Evolutionary conservation across 2,888 invertebrate species (phyloP).

Genomic region (Drosophila anceps): DNA sequence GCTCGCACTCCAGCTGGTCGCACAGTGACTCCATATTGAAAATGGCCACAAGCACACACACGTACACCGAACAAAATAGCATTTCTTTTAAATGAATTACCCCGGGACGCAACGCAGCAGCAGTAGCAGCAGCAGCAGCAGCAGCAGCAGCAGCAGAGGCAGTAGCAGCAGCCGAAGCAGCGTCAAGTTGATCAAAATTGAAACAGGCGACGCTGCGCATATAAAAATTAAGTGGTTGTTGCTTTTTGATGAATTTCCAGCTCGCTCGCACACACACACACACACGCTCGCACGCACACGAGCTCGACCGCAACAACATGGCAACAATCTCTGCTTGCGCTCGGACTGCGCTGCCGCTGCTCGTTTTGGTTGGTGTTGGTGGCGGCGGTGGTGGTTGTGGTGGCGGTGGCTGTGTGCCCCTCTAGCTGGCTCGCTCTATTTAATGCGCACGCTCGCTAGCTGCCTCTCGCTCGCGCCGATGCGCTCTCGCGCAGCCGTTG

Average conservation of each 20-base stretch:
- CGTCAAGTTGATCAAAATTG: slow-evolving; percentile 76
- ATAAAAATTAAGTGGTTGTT: slow-evolving; percentile 80
- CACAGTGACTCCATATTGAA: slow-evolving; percentile 69
- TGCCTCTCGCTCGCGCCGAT: slow-evolving; percentile 16
- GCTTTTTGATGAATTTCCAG: slow-evolving; percentile 83
- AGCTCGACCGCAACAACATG: slow-evolving; percentile 70
- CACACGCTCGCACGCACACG: neutral
- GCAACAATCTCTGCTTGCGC: slow-evolving; percentile 78
- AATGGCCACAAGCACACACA: slow-evolving; percentile 58
- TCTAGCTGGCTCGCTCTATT: slow-evolving; percentile 31
- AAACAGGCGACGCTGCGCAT: slow-evolving; percentile 73
- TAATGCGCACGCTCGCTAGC: slow-evolving; percentile 9
- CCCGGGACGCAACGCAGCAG: slow-evolving; percentile 33
- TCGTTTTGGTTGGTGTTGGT: slow-evolving; percentile 53
- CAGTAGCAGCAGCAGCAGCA: neutral
- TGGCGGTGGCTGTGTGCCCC: slow-evolving; percentile 12
- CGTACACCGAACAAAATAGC: slow-evolving; percentile 21
- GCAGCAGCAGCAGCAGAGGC: slow-evolving; percentile 10
- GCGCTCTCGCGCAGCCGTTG: slow-evolving; percentile 23
- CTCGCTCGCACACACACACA: slow-evolving; percentile 70
- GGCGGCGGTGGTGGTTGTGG: slow-evolving; percentile 22
- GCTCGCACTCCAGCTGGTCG: slow-evolving; percentile 35
- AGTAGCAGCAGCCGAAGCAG: slow-evolving; percentile 21
- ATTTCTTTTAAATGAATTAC: slow-evolving; percentile 69
- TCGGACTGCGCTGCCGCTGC: slow-evolving; percentile 49